Conservation (phyloP, 2,888 invertebrate genomes). For the Drosophila pseudotalamancana region DNA sequence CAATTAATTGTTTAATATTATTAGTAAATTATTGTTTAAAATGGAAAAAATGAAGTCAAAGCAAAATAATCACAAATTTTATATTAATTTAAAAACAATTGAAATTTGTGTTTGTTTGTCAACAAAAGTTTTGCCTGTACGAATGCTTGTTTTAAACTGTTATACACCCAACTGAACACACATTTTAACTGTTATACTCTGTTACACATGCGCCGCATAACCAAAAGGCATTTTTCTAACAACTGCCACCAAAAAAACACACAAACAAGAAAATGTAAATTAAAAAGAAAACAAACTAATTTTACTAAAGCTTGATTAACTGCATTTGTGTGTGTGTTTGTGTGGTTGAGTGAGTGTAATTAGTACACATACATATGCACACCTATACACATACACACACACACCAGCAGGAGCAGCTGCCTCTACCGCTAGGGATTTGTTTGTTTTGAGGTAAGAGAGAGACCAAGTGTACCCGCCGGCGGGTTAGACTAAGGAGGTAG, state of each 20-base stretch:
- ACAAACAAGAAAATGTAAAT: constrained; percentile 43
- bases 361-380: too few relatives aligned
- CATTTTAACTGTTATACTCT: constrained; percentile 51
- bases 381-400: constrained; percentile 12
- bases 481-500: constrained; percentile 55
- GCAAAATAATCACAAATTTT: constrained; percentile 2
- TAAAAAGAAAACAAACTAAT: constrained; percentile 6
- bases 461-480: constrained; percentile 70
- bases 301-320: constrained; percentile 13
- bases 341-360: neutral
- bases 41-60: constrained; percentile 34
- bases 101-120: constrained; percentile 7
- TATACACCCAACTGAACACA: constrained; percentile 5
- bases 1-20: constrained; percentile 41
- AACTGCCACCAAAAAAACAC: constrained; percentile 48
- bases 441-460: constrained; percentile 23
- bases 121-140: constrained; percentile 3
- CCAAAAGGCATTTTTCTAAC: constrained; percentile 57
- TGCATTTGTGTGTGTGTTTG: constrained; percentile 6
- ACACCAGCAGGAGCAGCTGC: constrained; percentile 19
- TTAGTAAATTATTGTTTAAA: constrained; percentile 68
- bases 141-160: constrained; percentile 14
- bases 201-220: constrained; percentile 45
- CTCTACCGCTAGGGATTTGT: constrained; percentile 41
- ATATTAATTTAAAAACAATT: constrained; percentile 12